Conservation (phyloP, 2,113 vertebrate genomes). For the Colaptes auratus region DNA sequence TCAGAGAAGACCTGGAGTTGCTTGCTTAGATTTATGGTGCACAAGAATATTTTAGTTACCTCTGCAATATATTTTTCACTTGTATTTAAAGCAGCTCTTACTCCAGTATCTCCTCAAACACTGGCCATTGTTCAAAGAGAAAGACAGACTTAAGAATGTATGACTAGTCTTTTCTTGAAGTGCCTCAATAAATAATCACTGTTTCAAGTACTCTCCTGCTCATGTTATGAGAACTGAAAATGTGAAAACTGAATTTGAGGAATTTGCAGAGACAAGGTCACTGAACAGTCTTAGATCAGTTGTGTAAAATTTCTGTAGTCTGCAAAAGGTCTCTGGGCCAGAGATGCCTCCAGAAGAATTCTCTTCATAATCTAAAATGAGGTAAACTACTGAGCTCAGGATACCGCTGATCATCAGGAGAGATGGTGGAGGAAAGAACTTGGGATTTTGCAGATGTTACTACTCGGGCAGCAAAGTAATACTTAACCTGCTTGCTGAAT, state of each 20-base stretch:
- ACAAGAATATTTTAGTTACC: neutral
- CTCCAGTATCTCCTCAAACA: neutral
- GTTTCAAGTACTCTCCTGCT: neutral
- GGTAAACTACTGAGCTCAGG: neutral
- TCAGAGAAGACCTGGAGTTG: neutral
- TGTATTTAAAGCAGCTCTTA: neutral
- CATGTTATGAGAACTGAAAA: neutral
- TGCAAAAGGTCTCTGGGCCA: neutral
- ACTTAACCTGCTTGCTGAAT: neutral
- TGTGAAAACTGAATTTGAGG: neutral
- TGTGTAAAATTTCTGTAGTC: neutral
- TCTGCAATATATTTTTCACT: neutral
- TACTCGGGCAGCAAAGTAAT: neutral
- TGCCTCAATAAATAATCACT: neutral
- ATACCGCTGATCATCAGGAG: neutral
- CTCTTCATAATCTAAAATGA: neutral
- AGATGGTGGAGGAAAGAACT: neutral
- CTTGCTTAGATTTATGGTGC: neutral
- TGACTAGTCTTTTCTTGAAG: neutral
- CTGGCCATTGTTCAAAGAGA: neutral
- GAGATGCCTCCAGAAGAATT: neutral
- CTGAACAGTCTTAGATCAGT: neutral
- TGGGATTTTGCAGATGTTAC: neutral
- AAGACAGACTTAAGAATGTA: neutral
- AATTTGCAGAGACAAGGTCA: neutral